Evolutionary conservation across 2,888 invertebrate genomes (phyloP), one percentile per base, ranked within the genome.

Genomic region (Galeruca laticollis): DNA sequence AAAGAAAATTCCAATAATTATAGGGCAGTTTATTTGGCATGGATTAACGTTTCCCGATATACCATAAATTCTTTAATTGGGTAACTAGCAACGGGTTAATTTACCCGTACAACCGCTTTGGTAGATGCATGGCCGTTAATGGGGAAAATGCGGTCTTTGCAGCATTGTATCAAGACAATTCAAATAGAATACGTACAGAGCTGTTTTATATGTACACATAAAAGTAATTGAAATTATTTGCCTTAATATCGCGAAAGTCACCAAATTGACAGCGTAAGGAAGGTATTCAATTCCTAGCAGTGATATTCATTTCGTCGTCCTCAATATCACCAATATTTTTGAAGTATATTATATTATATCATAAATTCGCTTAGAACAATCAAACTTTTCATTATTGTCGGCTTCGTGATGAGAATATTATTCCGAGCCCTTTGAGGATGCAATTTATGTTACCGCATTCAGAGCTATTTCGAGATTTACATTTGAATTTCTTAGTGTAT

Each of bases 31-130:
- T 65, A 49, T 65, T 61, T 61, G 11, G 64, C 60, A 59, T 37
- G 70, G 70, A 68, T 71, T 73, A 62, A 60, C 70, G 64, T 64
- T 68, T 61, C 68, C 68, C 66, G 68, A 62, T 62, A 69, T 60
- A 60, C 70, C 75, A 75, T 73, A 76, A 76, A 75, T 77, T 75
- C 75, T 75, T 76, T 78, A 77, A 77, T 76, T 77, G 74, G 75
- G 73, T 71, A 75, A 79, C 77, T 73, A 76, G 76, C 70, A 70
- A 73, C 71, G 75, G 72, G 70, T 76, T 75, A 78, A 76, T 76
- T 77, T 71, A 73, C 62, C 43, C 67, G 61, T 68, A 72, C 59
- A 66, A 70, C 75, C 71, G 72, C 71, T 73, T 68, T 54, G 72
- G 71, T 70, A 71, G 69, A 73, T 63, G 73, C 67, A 73, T 71